Conservation (phyloP, 2,797 vertebrate genomes). For the Sarcoramphus papa region DNA sequence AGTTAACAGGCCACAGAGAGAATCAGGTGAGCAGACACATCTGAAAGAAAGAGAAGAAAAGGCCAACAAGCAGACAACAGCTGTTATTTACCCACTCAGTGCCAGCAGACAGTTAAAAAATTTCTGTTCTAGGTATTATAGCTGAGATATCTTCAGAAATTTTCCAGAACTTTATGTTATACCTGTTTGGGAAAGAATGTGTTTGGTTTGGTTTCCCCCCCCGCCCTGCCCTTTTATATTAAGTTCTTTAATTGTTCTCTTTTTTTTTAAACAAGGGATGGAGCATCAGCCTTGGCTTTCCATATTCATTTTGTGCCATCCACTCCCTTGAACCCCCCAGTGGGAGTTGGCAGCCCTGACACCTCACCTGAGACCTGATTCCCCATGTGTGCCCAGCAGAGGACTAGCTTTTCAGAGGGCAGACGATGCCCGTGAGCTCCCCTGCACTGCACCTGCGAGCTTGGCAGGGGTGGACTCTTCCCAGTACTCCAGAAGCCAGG, state of each 20-base stretch:
- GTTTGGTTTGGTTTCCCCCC: not conserved
- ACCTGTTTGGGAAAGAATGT: not conserved
- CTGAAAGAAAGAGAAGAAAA: not conserved
- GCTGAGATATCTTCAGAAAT: not conserved
- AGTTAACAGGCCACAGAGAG: not conserved
- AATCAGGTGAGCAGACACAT: not conserved
- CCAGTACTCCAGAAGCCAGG: not conserved
- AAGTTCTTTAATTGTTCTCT: not conserved
- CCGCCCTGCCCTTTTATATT: not conserved
- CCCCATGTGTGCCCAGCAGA: fast-evolving
- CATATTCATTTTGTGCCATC: not conserved
- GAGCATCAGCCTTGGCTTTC: not conserved
- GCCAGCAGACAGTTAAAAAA: not conserved
- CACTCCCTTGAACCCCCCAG: not conserved
- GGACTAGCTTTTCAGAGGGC: not conserved
- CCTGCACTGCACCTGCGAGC: not conserved
- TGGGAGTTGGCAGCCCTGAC: not conserved
- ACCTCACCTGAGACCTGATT: not conserved
- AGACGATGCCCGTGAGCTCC: not conserved
- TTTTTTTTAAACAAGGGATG: not conserved
- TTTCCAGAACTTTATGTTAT: not conserved
- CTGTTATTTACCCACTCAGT: not conserved
- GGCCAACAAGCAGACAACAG: not conserved
- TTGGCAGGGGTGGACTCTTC: not conserved
- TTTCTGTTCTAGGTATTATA: not conserved